phyloP scores from a whole-genome alignment of 2,797 vertebrate genomes.

The Avahi laniger region DNA sequence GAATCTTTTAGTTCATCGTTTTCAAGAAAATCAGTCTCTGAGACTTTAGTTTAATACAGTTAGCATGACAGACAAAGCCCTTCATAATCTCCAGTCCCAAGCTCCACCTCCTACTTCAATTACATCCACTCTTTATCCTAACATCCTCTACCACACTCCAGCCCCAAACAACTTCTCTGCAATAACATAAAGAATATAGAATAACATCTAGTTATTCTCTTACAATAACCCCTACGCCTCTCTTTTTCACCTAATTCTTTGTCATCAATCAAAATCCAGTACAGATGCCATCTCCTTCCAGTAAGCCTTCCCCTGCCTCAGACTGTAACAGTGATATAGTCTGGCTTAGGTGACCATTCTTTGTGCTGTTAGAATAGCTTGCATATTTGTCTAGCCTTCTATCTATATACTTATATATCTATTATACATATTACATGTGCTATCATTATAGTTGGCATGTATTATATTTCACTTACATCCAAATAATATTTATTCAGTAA shows the following conservation, averaged over 20 bases:
- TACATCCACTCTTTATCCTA: not conserved
- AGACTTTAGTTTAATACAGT: conserved; percentile 42
- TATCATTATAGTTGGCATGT: not conserved
- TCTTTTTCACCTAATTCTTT: conserved; percentile 31
- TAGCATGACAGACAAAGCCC: conserved; percentile 18
- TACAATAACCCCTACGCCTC: not conserved
- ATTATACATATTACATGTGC: not conserved
- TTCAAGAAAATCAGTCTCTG: conserved; percentile 58
- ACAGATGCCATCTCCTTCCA: not conserved
- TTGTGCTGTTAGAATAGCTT: not conserved
- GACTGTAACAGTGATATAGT: not conserved
- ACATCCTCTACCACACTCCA: not conserved
- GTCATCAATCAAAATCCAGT: not conserved
- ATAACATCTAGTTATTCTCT: not conserved
- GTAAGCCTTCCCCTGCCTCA: not conserved
- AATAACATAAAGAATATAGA: not conserved
- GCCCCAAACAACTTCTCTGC: not conserved
- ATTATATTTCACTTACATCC: not conserved
- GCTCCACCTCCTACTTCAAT: not conserved
- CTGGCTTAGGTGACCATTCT: not conserved
- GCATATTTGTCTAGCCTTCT: not conserved
- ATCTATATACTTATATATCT: not conserved
- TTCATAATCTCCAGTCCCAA: not conserved
- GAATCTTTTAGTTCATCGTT: conserved; percentile 66
- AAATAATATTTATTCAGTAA: conserved; percentile 24